Evolutionary conservation across 2,113 vertebrate species (phyloP).

Genomic region (Phaethon lepturus): DNA sequence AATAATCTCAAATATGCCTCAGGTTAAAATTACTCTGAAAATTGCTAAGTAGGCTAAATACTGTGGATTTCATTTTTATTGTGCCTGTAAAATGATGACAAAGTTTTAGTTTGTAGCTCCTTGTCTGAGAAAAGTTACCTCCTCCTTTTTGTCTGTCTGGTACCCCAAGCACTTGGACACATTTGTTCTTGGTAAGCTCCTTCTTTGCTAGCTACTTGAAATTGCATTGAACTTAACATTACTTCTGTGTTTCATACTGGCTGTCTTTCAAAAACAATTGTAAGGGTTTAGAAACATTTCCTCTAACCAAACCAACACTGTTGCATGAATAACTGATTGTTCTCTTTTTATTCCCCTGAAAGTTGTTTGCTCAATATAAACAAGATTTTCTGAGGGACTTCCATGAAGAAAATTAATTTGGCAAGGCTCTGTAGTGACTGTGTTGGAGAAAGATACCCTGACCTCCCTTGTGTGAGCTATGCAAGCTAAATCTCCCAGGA

Average conservation of each 20-base stretch:
- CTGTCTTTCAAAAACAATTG: slow-evolving; percentile 36
- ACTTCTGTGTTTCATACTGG: slow-evolving; percentile 25
- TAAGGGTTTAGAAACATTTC: slow-evolving; percentile 49
- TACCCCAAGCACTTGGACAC: not conserved
- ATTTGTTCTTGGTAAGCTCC: not conserved
- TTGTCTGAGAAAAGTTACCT: not conserved
- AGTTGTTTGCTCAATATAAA: slow-evolving; percentile 44
- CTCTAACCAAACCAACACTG: not conserved
- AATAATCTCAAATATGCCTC: not conserved
- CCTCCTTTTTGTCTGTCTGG: not conserved
- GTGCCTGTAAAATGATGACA: not conserved
- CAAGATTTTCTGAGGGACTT: not conserved
- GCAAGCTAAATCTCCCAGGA: not conserved
- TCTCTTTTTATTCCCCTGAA: slow-evolving; percentile 30
- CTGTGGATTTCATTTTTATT: not conserved
- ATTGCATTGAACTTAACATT: not conserved
- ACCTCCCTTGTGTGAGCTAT: not conserved
- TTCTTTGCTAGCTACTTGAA: not conserved
- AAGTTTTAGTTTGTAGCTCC: not conserved
- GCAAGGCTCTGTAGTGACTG: not conserved
- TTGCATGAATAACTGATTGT: slow-evolving; percentile 61
- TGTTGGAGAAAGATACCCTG: not conserved
- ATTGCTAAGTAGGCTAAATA: slow-evolving; percentile 22
- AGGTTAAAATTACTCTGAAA: slow-evolving; percentile 11
- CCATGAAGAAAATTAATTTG: slow-evolving; percentile 7